Evolutionary conservation across 2,888 invertebrate genomes (phyloP), one percentile per base, ranked within the genome.

Genomic region (Amphiduros pacificus): DNA sequence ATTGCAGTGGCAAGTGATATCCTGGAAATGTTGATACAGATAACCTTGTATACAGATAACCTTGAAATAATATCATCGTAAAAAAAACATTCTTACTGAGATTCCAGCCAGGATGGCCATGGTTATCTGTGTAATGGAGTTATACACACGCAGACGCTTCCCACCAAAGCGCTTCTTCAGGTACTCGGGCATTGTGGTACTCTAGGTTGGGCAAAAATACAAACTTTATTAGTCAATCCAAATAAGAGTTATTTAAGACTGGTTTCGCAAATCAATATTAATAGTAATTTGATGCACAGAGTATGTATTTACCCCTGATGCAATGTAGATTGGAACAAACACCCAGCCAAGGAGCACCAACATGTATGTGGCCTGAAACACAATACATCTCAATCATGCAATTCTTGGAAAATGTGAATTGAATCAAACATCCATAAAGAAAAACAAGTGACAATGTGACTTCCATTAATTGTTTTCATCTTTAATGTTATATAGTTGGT

Each of bases 281-380:
- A 36, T 11, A 36, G 36, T 36, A 11, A 36, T 11, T 36, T 36
- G 9, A 11, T 36, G 36, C 36, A 36, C 11, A 17, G 36, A 11
- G 9, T 11, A 36, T 36, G 9, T 36, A 69, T 75, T 71, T 72
- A 79, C 78, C 68, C 74, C 74, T 1, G 77, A 71, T 4, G 74
- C 70, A 0, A 79, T 66, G 60, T 79, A 79, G 26, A 79, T 73
- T 0, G 78, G 78, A 11, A 77, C 70, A 60, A 77, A 79, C 3
- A 79, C 60, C 78, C 78, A 79, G 55, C 78, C 78, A 2, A 79
- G 66, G 22, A 77, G 60, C 14, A 77, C 62, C 29, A 79, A 58
- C 50, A 73, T 61, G n/a, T 76, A 59, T 0, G 75, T 75, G 9
- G 77, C 78, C 78, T 79, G 68, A 58, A 68, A 64, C 2, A 63